A percentile compares a stretch with the other conserved stretches of the same genome.
Evolutionary conservation across 2,888 invertebrate genomes (phyloP).

Genomic region (Cephus sareptanus): DNA sequence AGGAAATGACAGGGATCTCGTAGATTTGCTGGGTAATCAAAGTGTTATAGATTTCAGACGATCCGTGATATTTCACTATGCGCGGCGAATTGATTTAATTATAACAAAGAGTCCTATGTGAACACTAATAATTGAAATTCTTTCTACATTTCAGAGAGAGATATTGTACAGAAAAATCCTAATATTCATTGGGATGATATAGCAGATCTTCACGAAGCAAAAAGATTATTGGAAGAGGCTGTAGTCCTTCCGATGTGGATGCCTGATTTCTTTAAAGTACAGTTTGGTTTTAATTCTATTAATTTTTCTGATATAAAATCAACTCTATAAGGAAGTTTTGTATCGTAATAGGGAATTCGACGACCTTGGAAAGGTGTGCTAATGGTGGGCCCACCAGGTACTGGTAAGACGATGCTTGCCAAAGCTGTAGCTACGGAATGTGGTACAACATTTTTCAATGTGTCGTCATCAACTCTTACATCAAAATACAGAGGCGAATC

Average conservation of each 20-base stretch:
- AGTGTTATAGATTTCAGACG: constrained; percentile 96
- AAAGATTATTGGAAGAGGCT: constrained; percentile 93
- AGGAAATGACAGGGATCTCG: constrained; percentile 89
- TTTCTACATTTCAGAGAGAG: constrained; percentile 74
- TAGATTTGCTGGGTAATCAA: constrained; percentile 86
- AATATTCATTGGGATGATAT: constrained; percentile 96
- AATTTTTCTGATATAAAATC: not conserved
- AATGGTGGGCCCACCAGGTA: constrained; percentile 94
- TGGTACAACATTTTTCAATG: constrained; percentile 96
- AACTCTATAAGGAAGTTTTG: not conserved
- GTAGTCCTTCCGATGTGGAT: constrained; percentile 97
- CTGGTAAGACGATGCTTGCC: constrained; percentile 96
- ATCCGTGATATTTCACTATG: constrained; percentile 83
- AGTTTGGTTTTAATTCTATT: not conserved
- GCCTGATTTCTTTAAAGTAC: constrained; percentile 97
- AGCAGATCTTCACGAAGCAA: constrained; percentile 89
- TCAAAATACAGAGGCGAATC: constrained; percentile 99
- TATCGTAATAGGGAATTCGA: constrained; percentile 79
- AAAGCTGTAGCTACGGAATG: constrained; percentile 99
- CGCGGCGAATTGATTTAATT: not conserved
- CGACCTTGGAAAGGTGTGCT: constrained; percentile 97
- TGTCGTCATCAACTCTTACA: constrained; percentile 96
- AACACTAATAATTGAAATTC: not conserved
- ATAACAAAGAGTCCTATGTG: not conserved
- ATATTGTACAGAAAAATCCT: constrained; percentile 96